Evolutionary conservation across 2,113 vertebrate species (phyloP).

Genomic region (Lepisosteus oculatus): DNA sequence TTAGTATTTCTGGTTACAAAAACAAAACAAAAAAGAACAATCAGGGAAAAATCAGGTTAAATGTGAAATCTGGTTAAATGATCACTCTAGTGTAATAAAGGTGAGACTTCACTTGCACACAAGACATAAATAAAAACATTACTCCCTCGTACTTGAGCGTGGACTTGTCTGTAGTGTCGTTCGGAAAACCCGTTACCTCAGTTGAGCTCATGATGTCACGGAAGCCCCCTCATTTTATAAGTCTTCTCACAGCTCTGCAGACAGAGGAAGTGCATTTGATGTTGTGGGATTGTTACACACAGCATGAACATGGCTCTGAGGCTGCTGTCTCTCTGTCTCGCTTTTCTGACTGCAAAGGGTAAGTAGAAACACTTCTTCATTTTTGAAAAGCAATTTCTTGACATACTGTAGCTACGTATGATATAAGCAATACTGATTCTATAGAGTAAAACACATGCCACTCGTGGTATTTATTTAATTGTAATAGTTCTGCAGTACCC

Average conservation of each 20-base stretch:
- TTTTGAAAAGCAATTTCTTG: neutral
- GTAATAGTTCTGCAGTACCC: neutral
- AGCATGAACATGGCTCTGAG: conserved; percentile 45
- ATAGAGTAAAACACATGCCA: neutral
- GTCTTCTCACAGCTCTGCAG: neutral
- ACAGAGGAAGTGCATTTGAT: conserved; percentile 54
- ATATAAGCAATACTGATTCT: neutral
- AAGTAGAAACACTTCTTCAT: conserved; percentile 27
- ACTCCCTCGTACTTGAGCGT: neutral
- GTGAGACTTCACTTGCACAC: too few species aligned
- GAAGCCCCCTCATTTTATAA: conserved; percentile 51
- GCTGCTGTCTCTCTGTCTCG: conserved; percentile 37
- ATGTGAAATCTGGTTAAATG: too few species aligned
- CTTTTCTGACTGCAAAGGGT: conserved; percentile 47
- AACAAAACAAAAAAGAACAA: too few species aligned
- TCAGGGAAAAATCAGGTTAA: too few species aligned
- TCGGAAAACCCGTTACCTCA: conserved; percentile 53
- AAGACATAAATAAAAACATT: too few species aligned
- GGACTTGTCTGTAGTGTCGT: neutral
- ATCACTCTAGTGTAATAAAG: too few species aligned
- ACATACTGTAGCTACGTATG: neutral
- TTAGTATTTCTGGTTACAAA: too few species aligned
- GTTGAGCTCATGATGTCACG: conserved; percentile 57
- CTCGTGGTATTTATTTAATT: neutral
- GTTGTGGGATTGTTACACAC: conserved; percentile 9